Percentiles rank a stretch among this genome's conserved stretches.
These are phyloP conservation scores for Neomonachus schauinslandi DNA, from an alignment of 2,113 vertebrate genomes.

Conservation along the genomic window DNA sequence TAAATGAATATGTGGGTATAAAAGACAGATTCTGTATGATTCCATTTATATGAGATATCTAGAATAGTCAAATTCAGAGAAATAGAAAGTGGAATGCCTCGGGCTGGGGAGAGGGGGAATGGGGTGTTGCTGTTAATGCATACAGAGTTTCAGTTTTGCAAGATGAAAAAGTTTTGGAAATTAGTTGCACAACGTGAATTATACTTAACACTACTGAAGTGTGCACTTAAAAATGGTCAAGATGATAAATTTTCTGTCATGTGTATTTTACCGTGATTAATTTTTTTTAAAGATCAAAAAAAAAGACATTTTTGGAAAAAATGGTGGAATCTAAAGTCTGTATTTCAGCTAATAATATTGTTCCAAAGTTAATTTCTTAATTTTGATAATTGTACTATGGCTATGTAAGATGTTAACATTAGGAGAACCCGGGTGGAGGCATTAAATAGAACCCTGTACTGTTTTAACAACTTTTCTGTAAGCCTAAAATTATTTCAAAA, in stretches of 20 bases:
- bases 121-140: neutral
- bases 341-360: neutral
- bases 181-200: neutral
- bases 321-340: neutral
- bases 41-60: neutral
- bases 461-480: neutral
- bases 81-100: neutral
- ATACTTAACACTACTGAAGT: neutral
- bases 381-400: neutral
- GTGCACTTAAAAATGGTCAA: neutral
- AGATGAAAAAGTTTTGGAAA: neutral
- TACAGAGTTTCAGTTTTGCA: neutral
- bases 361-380: conserved; percentile 34
- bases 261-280: neutral
- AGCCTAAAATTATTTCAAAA: neutral
- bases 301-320: neutral
- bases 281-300: neutral
- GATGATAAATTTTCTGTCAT: neutral
- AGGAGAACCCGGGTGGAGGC: neutral
- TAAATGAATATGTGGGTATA: neutral
- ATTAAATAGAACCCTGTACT: conserved; percentile 22
- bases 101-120: fast-evolving
- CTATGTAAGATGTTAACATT: neutral
- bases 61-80: neutral
- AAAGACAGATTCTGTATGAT: neutral